Base-by-base conservation (phyloP, 2,113 vertebrate genomes). In the Seriola aureovittata region DNA sequence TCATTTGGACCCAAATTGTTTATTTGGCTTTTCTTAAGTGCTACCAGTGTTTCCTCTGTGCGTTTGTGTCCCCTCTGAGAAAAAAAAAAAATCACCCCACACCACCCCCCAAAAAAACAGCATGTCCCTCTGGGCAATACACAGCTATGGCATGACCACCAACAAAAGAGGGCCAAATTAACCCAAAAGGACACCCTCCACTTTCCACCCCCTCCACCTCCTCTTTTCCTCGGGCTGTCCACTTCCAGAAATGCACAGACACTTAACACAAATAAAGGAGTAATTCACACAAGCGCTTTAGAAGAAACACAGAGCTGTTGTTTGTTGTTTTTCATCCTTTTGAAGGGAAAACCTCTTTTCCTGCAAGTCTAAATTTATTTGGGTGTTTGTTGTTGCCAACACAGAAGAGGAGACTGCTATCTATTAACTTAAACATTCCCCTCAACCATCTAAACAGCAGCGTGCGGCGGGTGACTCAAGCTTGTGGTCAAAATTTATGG, bases 1-100 rank as follows among this genome's bases (percentile, higher is more conserved):
- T 95, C 91, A 96, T 97, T 96, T 95, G 87, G 91, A 60, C 80
- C 90, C 77, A 71, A 92, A 93, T 86, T 95, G 95, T 96, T 96
- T 96, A 94, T 96, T 95, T 95, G 91, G 94, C 83, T 94, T 92
- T 92, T 84, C 92, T 88, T 91, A 92, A 94, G 91, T 93, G 94
- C 94, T 96, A 95, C 95, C 88, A 95, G 91, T 93, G 94, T 96
- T 95, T 94, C 93, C 89, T 95, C 85, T 92, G 81, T 76, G 92
- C 93, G 89, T 88, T 93, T 95, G 92, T 88, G 75, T 83, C 90
- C 91, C 76, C 23, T 44, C 82, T 46, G 69, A 71, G 80, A 70
- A 90, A 87, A 82, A 87, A 60, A 67, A 63, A 82, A 85, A 85
- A 90, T 23, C 67, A 81, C 86, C 65, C 65, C 84, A 69, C 67